Percentiles rank a stretch among this genome's conserved stretches.
These are phyloP conservation scores for Nesidiocoris tenuis DNA, from an alignment of 2,888 invertebrate species.

Conservation along the genomic window DNA sequence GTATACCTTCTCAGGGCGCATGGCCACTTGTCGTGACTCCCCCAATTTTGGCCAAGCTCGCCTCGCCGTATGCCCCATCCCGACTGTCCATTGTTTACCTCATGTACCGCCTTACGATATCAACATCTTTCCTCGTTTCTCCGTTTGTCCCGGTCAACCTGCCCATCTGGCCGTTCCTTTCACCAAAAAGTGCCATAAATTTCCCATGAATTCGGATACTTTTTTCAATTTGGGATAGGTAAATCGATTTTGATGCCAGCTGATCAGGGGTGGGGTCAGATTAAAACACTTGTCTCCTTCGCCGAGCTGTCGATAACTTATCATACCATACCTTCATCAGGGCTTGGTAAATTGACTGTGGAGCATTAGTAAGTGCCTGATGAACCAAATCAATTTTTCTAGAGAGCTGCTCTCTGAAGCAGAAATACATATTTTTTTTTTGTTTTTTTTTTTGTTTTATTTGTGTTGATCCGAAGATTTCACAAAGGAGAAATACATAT, in stretches of 20 bases:
- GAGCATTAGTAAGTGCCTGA: no score
- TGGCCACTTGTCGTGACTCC: conserved; percentile 35
- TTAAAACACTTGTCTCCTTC: no score
- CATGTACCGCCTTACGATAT: neutral
- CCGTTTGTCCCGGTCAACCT: conserved; percentile 19
- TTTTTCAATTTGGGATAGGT: neutral
- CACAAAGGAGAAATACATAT: no score
- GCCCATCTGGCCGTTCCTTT: conserved; percentile 32
- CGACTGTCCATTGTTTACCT: conserved; percentile 32
- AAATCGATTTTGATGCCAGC: neutral
- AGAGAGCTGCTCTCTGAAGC: no score
- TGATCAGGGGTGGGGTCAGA: no score
- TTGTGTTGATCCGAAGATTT: no score
- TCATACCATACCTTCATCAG: no score
- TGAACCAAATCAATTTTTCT: no score
- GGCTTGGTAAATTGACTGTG: no score
- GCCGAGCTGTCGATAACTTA: no score
- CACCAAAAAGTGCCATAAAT: neutral
- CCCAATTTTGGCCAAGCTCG: conserved; percentile 39
- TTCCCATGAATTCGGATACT: neutral
- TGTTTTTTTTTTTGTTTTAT: no score
- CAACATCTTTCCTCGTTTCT: neutral
- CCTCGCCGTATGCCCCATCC: conserved; percentile 1
- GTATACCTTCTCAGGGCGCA: conserved; percentile 10
- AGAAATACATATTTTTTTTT: no score